A percentile compares a stretch with the other conserved stretches of the same genome.
phyloP scores from a whole-genome alignment of 2,888 invertebrate species.

The Melanophora roralis region DNA sequence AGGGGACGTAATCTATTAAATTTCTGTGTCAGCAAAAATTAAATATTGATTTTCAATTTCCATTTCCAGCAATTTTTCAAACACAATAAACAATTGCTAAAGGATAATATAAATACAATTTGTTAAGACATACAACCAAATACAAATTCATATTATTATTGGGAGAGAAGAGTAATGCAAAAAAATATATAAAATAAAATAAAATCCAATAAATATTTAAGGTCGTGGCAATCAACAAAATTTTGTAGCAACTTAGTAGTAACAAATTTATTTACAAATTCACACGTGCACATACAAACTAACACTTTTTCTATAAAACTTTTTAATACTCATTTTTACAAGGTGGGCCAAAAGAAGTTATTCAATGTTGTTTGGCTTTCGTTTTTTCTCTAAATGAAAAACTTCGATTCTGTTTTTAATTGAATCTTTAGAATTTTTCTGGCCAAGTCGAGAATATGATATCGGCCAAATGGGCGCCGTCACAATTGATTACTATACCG shows the following conservation, averaged over 20 bases:
- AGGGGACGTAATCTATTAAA: not conserved
- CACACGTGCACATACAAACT: not conserved
- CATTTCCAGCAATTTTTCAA: constrained; percentile 2
- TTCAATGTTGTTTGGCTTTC: too few species aligned
- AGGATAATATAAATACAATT: not conserved
- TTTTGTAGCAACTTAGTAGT: not conserved
- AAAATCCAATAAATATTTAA: constrained; percentile 19
- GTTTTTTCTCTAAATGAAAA: too few species aligned
- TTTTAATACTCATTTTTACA: too few species aligned
- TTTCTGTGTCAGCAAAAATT: not conserved
- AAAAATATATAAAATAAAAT: constrained; percentile 10
- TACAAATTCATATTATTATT: not conserved
- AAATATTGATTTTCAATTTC: constrained; percentile 25
- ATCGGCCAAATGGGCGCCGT: too few species aligned
- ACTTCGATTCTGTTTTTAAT: too few species aligned
- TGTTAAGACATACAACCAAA: not conserved
- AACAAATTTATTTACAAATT: constrained; percentile 19
- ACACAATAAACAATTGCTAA: not conserved
- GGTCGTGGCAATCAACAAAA: not conserved
- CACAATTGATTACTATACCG: too few species aligned
- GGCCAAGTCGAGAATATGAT: too few species aligned
- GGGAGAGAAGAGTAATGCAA: not conserved
- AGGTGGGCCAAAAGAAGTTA: too few species aligned
- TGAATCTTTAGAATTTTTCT: too few species aligned
- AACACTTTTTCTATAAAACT: too few species aligned